Base-by-base conservation (phyloP, 2,888 invertebrate genomes). In the Polymixis flavicincta region DNA sequence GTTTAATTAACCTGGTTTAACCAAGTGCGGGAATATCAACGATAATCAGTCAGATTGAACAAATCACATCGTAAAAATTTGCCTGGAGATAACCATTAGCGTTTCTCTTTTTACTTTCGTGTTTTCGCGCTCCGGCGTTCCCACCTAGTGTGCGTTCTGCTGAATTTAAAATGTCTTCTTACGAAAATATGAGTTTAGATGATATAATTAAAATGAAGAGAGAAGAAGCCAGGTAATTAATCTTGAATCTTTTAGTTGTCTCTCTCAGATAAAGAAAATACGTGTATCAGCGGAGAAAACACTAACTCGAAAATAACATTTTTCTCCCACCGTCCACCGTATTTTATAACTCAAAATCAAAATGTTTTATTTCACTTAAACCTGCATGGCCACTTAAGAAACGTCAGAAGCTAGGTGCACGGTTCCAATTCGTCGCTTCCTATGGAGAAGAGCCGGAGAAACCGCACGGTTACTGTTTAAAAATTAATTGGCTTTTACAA, bases 191-290 rank as follows among this genome's bases (percentile, higher is more conserved):
- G 95, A 96, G 96, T 84, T 91, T 96, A 82, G 96, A 96, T 89
- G 96, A 96, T 89, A 96, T 96, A 54, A 96, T 96, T 65, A 94
- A 92, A 86, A 95, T 93, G 87, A 96, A 93, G 87, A 94, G 88
- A 85, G 91, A 91, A 83, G 93, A 90, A 85, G 76, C 83, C 45
- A 93, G 92, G 95, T 59, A 32, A 25, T 59, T 28, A 7, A 28
- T 60, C 2, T 25, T 28, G 25, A 2, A 9, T 17, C 2, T 64
- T 60, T 25, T 45, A 8, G 9, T 57, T 25, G 57, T 28, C 55
- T 55, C 25, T 25, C 54, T 11, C n/a, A n/a, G 54, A 25, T 55
- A 17, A 55, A 25, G 1, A 28, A 28, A 7, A 14, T 11, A 54
- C 4, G 54, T 54, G n/a, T n/a, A 13, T n/a, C 13, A 14, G 5